A percentile compares a stretch with the other conserved stretches of the same genome.
These are phyloP conservation scores for Callorhinus ursinus DNA, from an alignment of 2,113 vertebrate genomes.

Conservation along the genomic window DNA sequence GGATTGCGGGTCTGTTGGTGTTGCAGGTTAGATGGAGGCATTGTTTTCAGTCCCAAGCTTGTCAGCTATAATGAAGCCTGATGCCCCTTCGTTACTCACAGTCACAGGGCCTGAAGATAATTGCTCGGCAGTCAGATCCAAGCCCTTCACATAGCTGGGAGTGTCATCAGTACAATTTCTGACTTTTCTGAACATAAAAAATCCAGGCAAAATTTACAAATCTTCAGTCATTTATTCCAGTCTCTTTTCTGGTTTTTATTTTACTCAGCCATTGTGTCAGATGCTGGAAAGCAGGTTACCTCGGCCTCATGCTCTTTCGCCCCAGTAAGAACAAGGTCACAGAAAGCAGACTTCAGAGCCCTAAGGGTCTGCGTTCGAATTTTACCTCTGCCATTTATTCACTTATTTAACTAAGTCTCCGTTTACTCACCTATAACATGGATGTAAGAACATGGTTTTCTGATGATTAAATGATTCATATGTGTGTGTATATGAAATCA, in stretches of 20 bases:
- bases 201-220: constrained; percentile 38
- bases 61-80: constrained; percentile 47
- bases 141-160: background rate
- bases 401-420: constrained; percentile 41
- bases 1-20: background rate
- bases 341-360: background rate
- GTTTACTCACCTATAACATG: background rate
- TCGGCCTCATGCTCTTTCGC: background rate
- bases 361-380: background rate
- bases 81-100: constrained; percentile 3
- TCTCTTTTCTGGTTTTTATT: constrained; percentile 40
- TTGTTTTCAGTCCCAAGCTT: background rate
- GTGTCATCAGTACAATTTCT: background rate
- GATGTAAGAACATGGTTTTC: background rate
- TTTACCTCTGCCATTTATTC: background rate
- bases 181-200: constrained; percentile 29
- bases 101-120: background rate
- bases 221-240: background rate
- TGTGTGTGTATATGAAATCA: background rate
- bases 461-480: background rate
- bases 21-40: constrained; percentile 1
- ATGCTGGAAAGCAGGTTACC: background rate
- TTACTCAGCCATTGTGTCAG: background rate
- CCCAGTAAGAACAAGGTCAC: background rate
- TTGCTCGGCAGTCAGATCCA: background rate